These are phyloP conservation scores for Netelia fuscicornis DNA, from an alignment of 2,888 invertebrate species.

Conservation along the genomic window DNA sequence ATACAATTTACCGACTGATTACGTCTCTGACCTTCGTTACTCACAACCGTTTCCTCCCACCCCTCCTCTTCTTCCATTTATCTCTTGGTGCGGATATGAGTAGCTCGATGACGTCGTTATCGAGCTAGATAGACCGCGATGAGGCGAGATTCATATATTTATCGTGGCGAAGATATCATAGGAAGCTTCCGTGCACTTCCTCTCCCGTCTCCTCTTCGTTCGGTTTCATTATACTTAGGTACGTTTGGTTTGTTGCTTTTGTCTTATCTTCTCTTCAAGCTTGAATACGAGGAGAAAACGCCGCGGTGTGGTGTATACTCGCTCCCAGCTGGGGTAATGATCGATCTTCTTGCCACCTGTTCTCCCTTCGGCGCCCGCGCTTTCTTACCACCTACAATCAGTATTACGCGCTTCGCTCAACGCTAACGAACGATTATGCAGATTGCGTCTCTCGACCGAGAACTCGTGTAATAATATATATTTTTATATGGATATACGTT, in stretches of 20 bases:
- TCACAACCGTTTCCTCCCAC: neutral
- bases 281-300: conserved; percentile 36
- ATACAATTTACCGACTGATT: conserved; percentile 51
- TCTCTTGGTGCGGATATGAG: neutral
- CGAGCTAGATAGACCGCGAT: conserved; percentile 5
- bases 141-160: conserved; percentile 38
- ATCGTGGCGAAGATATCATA: conserved; percentile 21
- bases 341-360: conserved; percentile 78
- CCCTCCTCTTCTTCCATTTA: neutral
- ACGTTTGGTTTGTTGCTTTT: neutral
- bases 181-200: conserved; percentile 28
- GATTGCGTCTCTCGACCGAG: conserved; percentile 70
- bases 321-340: conserved; percentile 61
- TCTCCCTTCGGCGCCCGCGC: conserved; percentile 69
- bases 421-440: conserved; percentile 80
- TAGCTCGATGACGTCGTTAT: conserved; percentile 2
- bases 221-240: neutral
- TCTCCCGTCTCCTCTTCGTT: conserved; percentile 2
- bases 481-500: conserved; percentile 5
- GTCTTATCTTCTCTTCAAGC: conserved; percentile 22
- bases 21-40: conserved; percentile 15
- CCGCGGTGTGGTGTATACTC: conserved; percentile 12
- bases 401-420: conserved; percentile 67
- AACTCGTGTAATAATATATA: conserved; percentile 17
- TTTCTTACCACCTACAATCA: conserved; percentile 78